phyloP scores from a whole-genome alignment of 1,140 invertebrate species.

The Rhyacophila brunnea region DNA sequence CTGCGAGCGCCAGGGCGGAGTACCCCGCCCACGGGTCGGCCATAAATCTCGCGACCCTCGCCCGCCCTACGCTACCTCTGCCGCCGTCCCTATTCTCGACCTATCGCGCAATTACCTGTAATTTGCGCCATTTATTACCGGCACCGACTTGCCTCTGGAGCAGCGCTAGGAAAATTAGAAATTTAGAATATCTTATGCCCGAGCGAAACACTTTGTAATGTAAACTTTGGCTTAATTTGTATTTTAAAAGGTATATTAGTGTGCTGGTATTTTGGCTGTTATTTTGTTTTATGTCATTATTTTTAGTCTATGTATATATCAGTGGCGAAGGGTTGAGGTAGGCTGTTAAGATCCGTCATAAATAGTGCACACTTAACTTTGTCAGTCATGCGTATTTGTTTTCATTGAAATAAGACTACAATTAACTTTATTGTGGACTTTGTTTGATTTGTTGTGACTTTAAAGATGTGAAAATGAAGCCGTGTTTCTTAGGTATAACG shows the following conservation, averaged over 20 bases:
- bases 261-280: neutral
- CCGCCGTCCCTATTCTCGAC: conserved; percentile 2
- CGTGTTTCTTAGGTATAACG: too few relatives aligned
- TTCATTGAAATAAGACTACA: too few relatives aligned
- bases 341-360: too few relatives aligned
- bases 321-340: too few relatives aligned
- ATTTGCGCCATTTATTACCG: conserved; percentile 30
- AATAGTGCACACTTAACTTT: too few relatives aligned
- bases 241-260: too few relatives aligned
- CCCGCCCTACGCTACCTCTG: conserved; percentile 1
- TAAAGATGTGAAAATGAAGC: too few relatives aligned
- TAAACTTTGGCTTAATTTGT: neutral
- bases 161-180: conserved; percentile 7
- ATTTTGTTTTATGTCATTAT: neutral
- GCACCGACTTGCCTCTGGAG: conserved; percentile 11
- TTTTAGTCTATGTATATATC: too few relatives aligned
- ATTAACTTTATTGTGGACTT: too few relatives aligned
- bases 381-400: too few relatives aligned
- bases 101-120: conserved; percentile 31
- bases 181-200: conserved; percentile 26
- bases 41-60: conserved; percentile 19
- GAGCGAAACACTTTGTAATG: neutral
- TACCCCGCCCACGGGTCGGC: neutral
- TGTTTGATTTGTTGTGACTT: too few relatives aligned
- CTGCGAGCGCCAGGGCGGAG: too few relatives aligned